Base-by-base conservation (phyloP, 2,888 invertebrate genomes). In the Xylophagus ater region DNA sequence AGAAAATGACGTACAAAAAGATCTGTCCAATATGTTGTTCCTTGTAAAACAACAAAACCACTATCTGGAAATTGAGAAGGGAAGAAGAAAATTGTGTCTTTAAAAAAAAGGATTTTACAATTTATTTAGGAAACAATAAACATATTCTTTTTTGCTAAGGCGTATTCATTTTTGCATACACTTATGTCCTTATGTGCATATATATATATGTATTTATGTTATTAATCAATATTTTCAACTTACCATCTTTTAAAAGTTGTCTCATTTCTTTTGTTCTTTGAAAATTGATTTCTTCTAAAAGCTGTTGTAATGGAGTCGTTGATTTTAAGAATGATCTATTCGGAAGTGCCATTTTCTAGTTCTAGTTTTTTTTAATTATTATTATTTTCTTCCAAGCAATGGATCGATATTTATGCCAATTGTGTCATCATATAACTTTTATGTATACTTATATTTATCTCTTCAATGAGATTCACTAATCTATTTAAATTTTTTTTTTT, bases 1-100 rank as follows among this genome's bases (percentile, higher is more conserved):
- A 93, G 71, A 65, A 94, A 94, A 69, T 93, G 89, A 10, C 89
- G 75, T 48, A 90, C 88, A 67, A 94, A 94, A 50, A 94, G 71
- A 65, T 90, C 89, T 37, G 90, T 93, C 93, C 94, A 94, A 59
- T 93, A 93, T 3, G 88, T 88, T 43, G 87, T 88, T 25, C 89
- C 88, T 67, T 89, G 87, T 12, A 90, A 75, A 65, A 93, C 79
- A 48, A 92, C 90, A 68, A 92, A 92, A 31, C 88, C 89, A 19
- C 83, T 83, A 65, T 89, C 89, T 89, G 69, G 17, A 67, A 68
- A 34, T 34, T 5, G n/a, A 14, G 30, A 31, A 2, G 24, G 24
- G 20, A 30, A 23, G 23, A 40, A 40, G 38, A 39, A 20, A 33
- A 34, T 30, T 25, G 6, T 23, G 23, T 23, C 23, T n/a, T n/a